A percentile compares a stretch with the other conserved stretches of the same genome.
phyloP scores from a whole-genome alignment of 2,113 vertebrate species.

The Trichomycterus rosablanca region DNA sequence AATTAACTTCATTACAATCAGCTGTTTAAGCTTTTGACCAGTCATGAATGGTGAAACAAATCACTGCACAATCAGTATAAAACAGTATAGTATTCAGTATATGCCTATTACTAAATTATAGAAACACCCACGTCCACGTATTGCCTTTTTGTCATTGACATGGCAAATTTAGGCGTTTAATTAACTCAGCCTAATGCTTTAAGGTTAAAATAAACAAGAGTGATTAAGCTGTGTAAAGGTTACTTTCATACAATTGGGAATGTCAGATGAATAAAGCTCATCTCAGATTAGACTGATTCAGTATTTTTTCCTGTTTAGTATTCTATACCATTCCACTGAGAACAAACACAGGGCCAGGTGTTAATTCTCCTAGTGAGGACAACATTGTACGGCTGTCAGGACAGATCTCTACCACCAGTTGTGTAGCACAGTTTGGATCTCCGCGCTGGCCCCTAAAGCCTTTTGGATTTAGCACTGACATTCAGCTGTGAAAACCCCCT shows the following conservation, averaged over 20 bases:
- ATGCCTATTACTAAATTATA: too few relatives aligned
- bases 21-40: too few relatives aligned
- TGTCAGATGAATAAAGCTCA: conserved; percentile 8
- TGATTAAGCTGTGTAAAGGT: background rate
- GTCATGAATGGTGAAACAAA: too few relatives aligned
- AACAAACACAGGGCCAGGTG: conserved; percentile 25
- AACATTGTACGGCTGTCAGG: conserved; percentile 8
- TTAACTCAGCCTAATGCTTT: background rate
- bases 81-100: too few relatives aligned
- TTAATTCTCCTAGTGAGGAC: conserved; percentile 7
- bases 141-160: too few relatives aligned
- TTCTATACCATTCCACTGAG: conserved; percentile 15
- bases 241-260: conserved; percentile 1
- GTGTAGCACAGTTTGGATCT: background rate
- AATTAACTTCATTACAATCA: too few relatives aligned
- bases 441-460: background rate
- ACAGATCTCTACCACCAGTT: conserved; percentile 3
- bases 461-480: background rate
- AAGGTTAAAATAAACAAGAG: background rate
- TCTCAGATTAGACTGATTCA: background rate
- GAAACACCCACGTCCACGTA: too few relatives aligned
- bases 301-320: conserved; percentile 10
- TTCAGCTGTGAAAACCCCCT: conserved; percentile 8
- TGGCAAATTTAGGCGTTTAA: background rate
- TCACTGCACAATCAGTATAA: too few relatives aligned